Conservation (phyloP, 1,140 invertebrate species). For the Lepidurus apus region DNA sequence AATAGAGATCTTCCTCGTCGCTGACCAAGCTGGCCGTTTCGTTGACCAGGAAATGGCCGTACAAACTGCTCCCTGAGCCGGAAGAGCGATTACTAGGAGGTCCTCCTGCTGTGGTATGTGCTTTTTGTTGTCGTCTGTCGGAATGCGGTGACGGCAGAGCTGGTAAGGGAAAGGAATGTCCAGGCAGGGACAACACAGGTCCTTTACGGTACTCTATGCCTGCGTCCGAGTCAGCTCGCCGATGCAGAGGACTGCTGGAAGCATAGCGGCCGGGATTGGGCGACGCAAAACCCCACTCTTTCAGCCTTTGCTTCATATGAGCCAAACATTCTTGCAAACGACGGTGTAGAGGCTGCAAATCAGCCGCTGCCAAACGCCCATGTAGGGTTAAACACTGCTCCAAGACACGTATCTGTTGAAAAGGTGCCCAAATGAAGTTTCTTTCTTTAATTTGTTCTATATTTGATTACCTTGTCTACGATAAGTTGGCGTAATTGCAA, state of each 20-base stretch:
- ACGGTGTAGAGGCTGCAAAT: constrained; percentile 79
- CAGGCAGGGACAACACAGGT: constrained; percentile 52
- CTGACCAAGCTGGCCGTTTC: constrained; percentile 40
- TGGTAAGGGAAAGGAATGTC: constrained; percentile 43
- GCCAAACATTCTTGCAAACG: constrained; percentile 76
- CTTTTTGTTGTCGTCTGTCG: constrained; percentile 43
- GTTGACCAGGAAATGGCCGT: constrained; percentile 45
- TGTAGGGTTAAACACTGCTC: constrained; percentile 75
- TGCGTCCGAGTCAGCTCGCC: constrained; percentile 37
- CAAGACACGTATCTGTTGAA: constrained; percentile 56
- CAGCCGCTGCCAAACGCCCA: constrained; percentile 70
- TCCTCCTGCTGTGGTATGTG: constrained; percentile 39
- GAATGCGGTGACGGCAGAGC: constrained; percentile 46
- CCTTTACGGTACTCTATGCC: constrained; percentile 37
- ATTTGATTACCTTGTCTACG: constrained; percentile 2
- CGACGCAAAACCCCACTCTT: constrained; percentile 40
- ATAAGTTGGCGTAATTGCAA: constrained; percentile 28
- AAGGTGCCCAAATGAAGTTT: constrained; percentile 23
- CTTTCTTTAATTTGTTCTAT: background rate
- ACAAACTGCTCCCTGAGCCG: constrained; percentile 45
- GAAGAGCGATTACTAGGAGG: constrained; percentile 47
- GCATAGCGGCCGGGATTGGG: constrained; percentile 35
- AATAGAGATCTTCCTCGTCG: constrained; percentile 61
- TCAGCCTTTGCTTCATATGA: constrained; percentile 66
- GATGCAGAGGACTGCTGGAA: constrained; percentile 34